Evolutionary conservation across 2,888 invertebrate species (phyloP), one percentile per base, ranked within the genome.

Genomic region (Volucella inflata): DNA sequence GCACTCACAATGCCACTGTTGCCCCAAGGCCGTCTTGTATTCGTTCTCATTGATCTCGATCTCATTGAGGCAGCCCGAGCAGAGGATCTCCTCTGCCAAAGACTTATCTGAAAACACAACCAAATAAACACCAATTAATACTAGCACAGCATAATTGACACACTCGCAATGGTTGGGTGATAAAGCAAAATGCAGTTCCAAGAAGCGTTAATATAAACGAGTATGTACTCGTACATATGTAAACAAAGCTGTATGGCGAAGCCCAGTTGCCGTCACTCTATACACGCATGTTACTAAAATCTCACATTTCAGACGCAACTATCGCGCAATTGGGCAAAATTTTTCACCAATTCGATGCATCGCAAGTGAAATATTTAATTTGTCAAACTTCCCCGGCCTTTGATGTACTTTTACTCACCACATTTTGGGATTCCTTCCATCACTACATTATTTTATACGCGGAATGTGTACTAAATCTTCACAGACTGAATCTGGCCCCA

Each of bases 1-100:
- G 91, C 97, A 97, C 91, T 97, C 97, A 91, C 95, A 94, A 91
- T 97, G 97, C 97, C 97, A 97, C 91, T 96, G 96, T 91, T 97
- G 96, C 87, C 95, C 95, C 87, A 97, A 93, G 11, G 97, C 97
- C 84, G 96, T 95, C 80, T 97, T 94, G 90, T 95, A 96, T 90
- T 97, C 96, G 55, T 89, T 89, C 88, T 95, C 95, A 75, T 65
- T 88, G 14, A 95, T 88, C n/a, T 89, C 87, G 14, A 95, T 88
- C 14, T 89, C 87, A 88, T 90, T 90, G 10, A 90, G 85, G 67
- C 90, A 90, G 42, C 90, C 89, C 14, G 90, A 90, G 87, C 90
- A 90, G 30, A 87, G 87, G 57, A 88, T 74, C 46, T 79, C 72
- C 51, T 72, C 72, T 51, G 72, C 51, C 40, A 65, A 59, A 38